phyloP scores from a whole-genome alignment of 2,797 vertebrate species.

The Podarcis siculus region DNA sequence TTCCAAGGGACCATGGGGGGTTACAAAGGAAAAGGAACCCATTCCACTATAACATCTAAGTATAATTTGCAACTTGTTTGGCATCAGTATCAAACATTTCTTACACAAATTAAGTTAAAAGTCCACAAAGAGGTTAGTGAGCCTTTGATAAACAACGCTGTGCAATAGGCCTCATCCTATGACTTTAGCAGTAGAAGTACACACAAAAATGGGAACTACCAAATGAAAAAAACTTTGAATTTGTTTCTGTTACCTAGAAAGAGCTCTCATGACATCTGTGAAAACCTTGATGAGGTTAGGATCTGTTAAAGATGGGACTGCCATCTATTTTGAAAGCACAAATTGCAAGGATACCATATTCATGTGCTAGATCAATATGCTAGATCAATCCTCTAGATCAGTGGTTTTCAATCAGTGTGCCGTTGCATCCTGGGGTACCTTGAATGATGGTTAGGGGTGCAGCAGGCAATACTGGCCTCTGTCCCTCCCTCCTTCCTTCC shows the following conservation, averaged over 20 bases:
- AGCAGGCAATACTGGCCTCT: too few relatives aligned
- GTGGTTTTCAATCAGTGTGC: too few relatives aligned
- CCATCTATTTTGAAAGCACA: neutral
- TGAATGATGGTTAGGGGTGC: too few relatives aligned
- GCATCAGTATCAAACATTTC: neutral
- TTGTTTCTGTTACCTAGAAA: constrained; percentile 14
- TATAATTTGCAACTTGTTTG: neutral
- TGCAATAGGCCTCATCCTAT: neutral
- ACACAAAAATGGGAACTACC: neutral
- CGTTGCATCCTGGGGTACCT: too few relatives aligned
- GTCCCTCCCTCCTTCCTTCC: too few relatives aligned
- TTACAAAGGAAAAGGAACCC: neutral
- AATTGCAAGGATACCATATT: neutral
- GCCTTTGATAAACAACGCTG: neutral
- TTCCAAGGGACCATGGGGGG: neutral
- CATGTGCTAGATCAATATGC: neutral
- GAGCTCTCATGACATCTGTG: neutral
- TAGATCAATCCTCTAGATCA: neutral
- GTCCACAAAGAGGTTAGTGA: constrained; percentile 10
- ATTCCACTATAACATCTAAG: neutral
- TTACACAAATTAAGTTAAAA: constrained; percentile 16
- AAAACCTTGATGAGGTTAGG: constrained; percentile 1
- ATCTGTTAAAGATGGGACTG: neutral
- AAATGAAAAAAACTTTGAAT: neutral
- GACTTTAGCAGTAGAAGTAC: neutral